These are phyloP conservation scores for Petrosia ficiformis DNA, from an alignment of 37 sponge, comb jelly and placozoan species.

Conservation along the genomic window DNA sequence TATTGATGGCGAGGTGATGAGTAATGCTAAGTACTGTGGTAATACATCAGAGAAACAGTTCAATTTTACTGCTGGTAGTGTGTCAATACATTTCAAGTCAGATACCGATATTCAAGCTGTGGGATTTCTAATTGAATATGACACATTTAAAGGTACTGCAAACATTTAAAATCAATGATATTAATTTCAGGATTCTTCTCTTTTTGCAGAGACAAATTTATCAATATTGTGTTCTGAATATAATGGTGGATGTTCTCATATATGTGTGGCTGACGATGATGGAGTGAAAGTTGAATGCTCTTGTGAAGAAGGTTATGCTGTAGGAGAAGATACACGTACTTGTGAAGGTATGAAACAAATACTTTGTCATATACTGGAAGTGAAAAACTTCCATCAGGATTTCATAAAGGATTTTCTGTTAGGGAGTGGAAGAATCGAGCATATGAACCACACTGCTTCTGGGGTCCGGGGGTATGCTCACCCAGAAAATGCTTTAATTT, in stretches of 20 bases:
- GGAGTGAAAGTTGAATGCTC: conserved; percentile 1
- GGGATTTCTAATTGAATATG: conserved; percentile 20
- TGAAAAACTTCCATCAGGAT: no score
- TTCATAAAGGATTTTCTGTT: no score
- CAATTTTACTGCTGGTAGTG: background rate
- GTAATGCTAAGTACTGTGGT: background rate
- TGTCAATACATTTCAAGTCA: conserved; percentile 32
- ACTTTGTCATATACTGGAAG: no score
- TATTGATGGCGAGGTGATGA: conserved; percentile 5
- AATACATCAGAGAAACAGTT: background rate
- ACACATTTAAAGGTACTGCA: background rate
- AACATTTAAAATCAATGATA: background rate
- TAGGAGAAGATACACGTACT: conserved; percentile 1
- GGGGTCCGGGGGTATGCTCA: no score
- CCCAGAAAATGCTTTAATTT: no score
- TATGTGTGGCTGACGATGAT: conserved; percentile 12
- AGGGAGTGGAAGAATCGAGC: no score
- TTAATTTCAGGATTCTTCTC: no score
- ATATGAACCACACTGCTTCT: no score
- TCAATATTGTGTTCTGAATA: background rate
- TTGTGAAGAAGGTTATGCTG: conserved; percentile 31
- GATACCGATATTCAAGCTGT: conserved; percentile 11
- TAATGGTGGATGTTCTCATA: conserved; percentile 46
- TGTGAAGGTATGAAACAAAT: conserved; percentile 22
- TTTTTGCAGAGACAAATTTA: no score